Evolutionary conservation across 2,113 vertebrate genomes (phyloP).

Genomic region (Sinosuthora webbiana): DNA sequence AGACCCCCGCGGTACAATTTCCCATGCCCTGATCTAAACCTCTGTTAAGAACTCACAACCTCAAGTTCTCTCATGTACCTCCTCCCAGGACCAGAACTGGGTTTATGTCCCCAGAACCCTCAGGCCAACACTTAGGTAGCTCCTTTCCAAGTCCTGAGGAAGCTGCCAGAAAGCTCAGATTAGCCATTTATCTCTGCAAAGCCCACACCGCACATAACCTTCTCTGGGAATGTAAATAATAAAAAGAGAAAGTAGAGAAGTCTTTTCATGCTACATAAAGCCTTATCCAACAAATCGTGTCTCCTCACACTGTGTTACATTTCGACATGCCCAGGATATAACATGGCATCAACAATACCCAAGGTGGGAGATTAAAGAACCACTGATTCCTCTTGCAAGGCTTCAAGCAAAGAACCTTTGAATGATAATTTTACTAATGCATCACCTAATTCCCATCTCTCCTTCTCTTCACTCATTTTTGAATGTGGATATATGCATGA

Average conservation of each 20-base stretch:
- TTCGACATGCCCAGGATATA: not conserved
- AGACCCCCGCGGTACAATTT: not conserved
- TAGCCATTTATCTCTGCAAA: constrained; percentile 13
- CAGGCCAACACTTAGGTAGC: not conserved
- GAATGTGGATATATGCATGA: not conserved
- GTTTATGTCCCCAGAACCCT: not conserved
- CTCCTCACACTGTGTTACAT: not conserved
- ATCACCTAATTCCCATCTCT: not conserved
- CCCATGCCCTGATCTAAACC: not conserved
- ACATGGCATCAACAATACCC: not conserved
- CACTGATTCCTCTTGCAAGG: not conserved
- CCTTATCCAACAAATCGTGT: not conserved
- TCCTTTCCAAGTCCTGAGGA: not conserved
- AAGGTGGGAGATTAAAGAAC: constrained; percentile 27
- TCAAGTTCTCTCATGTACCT: not conserved
- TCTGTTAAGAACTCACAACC: not conserved
- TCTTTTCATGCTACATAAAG: constrained; percentile 35
- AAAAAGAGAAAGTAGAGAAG: constrained; percentile 2
- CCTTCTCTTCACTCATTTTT: constrained; percentile 1
- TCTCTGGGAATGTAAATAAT: constrained; percentile 48
- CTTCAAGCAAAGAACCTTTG: not conserved
- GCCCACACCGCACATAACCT: not conserved
- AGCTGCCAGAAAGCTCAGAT: constrained; percentile 7
- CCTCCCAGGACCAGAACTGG: not conserved
- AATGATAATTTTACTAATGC: constrained; percentile 10